phyloP scores from a whole-genome alignment of 2,888 invertebrate genomes.

The Philonicus albiceps region DNA sequence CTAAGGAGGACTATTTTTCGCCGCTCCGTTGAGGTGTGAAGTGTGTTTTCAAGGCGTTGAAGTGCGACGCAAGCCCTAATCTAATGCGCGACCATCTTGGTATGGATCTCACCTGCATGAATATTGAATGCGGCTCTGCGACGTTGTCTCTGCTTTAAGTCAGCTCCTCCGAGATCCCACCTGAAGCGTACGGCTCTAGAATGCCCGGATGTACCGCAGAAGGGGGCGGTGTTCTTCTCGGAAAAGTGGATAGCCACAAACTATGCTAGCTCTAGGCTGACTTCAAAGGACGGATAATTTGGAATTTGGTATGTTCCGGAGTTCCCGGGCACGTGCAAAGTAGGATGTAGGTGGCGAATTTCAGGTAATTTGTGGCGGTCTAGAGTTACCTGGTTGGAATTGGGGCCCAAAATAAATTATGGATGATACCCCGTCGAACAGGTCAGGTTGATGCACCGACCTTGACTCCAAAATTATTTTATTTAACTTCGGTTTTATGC shows the following conservation, averaged over 20 bases:
- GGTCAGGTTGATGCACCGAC: slow-evolving; percentile 14
- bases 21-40: background rate
- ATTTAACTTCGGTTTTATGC: slow-evolving; percentile 9
- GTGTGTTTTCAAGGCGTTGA: background rate
- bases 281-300: background rate
- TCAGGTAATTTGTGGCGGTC: background rate
- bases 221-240: background rate
- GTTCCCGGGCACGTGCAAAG: background rate
- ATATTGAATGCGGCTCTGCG: background rate
- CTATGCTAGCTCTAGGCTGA: background rate
- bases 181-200: background rate
- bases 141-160: background rate
- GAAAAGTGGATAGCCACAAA: background rate
- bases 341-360: background rate
- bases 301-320: slow-evolving; percentile 28
- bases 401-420: background rate
- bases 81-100: background rate
- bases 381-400: background rate
- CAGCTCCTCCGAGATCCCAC: background rate
- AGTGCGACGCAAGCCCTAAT: background rate
- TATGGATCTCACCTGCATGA: background rate
- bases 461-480: slow-evolving; percentile 19
- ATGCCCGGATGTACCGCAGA: background rate
- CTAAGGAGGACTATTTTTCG: background rate
- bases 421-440: background rate